Conservation (phyloP, 2,797 vertebrate genomes). For the Chelmon rostratus region DNA sequence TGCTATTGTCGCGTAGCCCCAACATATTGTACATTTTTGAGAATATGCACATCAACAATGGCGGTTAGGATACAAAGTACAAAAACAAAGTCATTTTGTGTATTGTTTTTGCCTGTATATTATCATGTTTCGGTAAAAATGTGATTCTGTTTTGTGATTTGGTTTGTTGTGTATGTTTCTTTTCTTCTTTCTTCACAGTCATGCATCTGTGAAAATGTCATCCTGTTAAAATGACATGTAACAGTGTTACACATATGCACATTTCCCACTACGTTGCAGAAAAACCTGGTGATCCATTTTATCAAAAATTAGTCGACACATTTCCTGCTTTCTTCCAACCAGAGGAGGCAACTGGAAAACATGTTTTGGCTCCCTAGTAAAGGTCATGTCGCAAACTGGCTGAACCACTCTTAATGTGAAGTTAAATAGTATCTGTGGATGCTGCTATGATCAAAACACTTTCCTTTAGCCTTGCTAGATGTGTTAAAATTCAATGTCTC, state of each 20-base stretch:
- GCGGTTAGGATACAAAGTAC: slow-evolving; percentile 7
- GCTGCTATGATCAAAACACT: neutral
- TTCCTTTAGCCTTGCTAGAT: neutral
- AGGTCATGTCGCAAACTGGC: slow-evolving; percentile 10
- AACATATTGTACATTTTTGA: neutral
- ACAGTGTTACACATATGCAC: neutral
- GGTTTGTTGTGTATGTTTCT: neutral
- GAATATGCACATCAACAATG: neutral
- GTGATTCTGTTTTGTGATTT: neutral
- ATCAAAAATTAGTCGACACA: neutral
- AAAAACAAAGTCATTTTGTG: neutral
- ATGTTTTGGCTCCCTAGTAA: neutral
- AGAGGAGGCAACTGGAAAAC: slow-evolving; percentile 9
- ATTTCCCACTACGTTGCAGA: neutral
- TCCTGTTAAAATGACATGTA: neutral
- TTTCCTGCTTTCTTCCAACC: neutral
- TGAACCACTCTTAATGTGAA: neutral
- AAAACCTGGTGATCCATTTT: neutral
- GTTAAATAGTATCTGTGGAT: neutral
- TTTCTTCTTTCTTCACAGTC: neutral
- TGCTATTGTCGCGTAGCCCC: neutral
- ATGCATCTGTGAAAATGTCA: slow-evolving; percentile 2
- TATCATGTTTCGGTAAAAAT: neutral
- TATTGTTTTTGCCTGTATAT: neutral
- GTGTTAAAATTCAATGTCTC: neutral